Evolutionary conservation across 2,113 vertebrate genomes (phyloP).

Genomic region (Poeciliopsis prolifica): DNA sequence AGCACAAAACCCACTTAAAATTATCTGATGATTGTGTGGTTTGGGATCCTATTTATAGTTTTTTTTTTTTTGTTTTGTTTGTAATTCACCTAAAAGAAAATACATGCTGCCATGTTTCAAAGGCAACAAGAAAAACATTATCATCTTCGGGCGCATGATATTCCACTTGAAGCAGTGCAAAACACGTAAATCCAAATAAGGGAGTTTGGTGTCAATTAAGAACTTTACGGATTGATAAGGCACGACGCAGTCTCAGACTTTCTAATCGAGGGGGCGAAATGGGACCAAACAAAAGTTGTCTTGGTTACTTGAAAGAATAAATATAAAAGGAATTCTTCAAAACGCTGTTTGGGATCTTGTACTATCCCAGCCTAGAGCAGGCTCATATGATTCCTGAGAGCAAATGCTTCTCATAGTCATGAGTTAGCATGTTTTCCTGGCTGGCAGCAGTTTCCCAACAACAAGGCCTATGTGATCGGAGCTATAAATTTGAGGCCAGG

Average conservation of each 20-base stretch:
- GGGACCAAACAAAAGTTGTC: conserved; percentile 21
- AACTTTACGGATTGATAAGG: not conserved
- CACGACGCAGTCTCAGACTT: not conserved
- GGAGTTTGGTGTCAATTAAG: not conserved
- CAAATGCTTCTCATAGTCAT: conserved; percentile 69
- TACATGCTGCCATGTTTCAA: not conserved
- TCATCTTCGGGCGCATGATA: not conserved
- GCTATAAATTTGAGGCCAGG: conserved; percentile 35
- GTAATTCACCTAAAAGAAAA: not conserved
- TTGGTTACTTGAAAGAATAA: conserved; percentile 12
- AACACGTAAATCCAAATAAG: not conserved
- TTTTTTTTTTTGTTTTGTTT: no score
- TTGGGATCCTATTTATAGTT: not conserved
- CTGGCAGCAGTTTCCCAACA: conserved; percentile 51
- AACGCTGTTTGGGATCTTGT: conserved; percentile 38
- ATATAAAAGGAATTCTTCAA: conserved; percentile 27
- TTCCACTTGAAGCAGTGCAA: not conserved
- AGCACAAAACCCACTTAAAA: not conserved
- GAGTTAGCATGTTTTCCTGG: conserved; percentile 70
- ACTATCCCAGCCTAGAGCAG: conserved; percentile 57
- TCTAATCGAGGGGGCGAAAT: conserved; percentile 1
- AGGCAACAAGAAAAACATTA: not conserved
- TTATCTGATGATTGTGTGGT: not conserved
- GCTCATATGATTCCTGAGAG: conserved; percentile 75
- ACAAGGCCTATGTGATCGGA: conserved; percentile 34